Conservation (phyloP, 2,888 invertebrate genomes). For the Homarus gammarus region DNA sequence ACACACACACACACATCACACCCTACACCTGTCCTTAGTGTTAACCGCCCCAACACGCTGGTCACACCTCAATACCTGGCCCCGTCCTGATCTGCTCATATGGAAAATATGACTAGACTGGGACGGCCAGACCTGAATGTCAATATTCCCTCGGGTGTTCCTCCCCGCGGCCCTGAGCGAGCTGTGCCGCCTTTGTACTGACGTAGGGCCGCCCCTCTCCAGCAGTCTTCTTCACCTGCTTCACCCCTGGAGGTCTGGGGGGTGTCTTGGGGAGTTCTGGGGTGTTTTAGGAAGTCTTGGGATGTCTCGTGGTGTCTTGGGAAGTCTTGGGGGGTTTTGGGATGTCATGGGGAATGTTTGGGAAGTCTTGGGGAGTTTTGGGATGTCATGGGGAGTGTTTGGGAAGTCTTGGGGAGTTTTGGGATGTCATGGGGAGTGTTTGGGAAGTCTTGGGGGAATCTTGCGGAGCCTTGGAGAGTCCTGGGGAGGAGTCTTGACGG, state of each 20-base stretch:
- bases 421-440: too few relatives aligned
- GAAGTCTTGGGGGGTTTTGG: too few relatives aligned
- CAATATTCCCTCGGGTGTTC: constrained; percentile 42
- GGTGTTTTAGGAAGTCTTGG: too few relatives aligned
- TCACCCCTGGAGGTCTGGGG: neutral
- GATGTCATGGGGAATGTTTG: too few relatives aligned
- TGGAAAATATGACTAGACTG: constrained; percentile 66
- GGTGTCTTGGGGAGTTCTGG: too few relatives aligned
- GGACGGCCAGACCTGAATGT: constrained; percentile 36
- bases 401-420: too few relatives aligned
- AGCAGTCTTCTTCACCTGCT: neutral
- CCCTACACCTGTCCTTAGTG: constrained; percentile 40
- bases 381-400: too few relatives aligned
- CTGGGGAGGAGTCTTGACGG: too few relatives aligned
- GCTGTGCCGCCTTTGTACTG: neutral
- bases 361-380: too few relatives aligned
- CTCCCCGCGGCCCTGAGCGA: neutral
- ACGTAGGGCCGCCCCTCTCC: neutral
- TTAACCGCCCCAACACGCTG: constrained; percentile 17
- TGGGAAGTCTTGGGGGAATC: too few relatives aligned
- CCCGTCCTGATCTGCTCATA: constrained; percentile 40
- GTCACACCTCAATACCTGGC: constrained; percentile 23
- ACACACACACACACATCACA: constrained; percentile 18
- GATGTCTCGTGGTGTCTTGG: too few relatives aligned
- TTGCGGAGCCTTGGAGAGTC: neutral